These are phyloP conservation scores for Etheostoma perlongum DNA, from an alignment of 2,797 vertebrate species.

Conservation along the genomic window DNA sequence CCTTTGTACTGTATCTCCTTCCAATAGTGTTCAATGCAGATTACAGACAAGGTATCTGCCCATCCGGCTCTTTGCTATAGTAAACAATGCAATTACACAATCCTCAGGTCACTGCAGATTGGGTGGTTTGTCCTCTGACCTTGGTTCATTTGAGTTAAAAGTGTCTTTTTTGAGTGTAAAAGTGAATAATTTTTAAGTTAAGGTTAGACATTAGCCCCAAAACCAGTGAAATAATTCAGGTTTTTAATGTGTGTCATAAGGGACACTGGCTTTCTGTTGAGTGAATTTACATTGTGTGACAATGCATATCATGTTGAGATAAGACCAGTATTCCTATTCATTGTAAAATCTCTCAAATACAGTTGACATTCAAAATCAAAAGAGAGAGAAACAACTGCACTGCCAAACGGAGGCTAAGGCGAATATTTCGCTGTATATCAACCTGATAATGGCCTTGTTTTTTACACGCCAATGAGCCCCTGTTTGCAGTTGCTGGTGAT, in stretches of 20 bases:
- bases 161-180: background rate
- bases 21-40: background rate
- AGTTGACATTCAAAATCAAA: background rate
- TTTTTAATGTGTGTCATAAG: constrained; percentile 5
- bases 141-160: constrained; percentile 40
- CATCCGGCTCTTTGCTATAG: background rate
- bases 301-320: background rate
- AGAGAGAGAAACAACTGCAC: background rate
- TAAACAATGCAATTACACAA: constrained; percentile 10
- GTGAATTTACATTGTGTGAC: background rate
- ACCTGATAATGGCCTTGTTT: constrained; percentile 36
- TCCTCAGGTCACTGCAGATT: background rate
- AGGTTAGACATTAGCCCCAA: background rate
- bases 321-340: background rate
- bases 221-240: background rate
- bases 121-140: constrained; percentile 50
- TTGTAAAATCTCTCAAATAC: background rate
- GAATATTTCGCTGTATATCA: constrained; percentile 5
- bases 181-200: background rate
- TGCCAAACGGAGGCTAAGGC: background rate
- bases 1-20: constrained; percentile 38
- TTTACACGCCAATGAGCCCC: constrained; percentile 47
- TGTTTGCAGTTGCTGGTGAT: constrained; percentile 19
- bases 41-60: background rate
- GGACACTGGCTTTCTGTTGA: background rate